A percentile compares a stretch with the other conserved stretches of the same genome.
phyloP scores from a whole-genome alignment of 2,888 invertebrate genomes.

The Apamea crenata region DNA sequence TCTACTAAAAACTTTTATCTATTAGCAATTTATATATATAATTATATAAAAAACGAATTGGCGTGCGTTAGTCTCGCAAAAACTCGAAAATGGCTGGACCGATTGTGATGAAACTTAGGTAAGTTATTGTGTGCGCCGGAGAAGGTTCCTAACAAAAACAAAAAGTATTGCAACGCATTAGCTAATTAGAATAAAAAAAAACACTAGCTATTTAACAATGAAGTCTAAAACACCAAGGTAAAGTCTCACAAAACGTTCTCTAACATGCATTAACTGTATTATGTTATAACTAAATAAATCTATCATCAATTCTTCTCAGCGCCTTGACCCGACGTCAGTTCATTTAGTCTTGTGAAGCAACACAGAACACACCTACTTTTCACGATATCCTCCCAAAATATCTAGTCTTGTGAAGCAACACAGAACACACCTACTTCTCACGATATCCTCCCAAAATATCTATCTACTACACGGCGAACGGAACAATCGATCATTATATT shows the following conservation, averaged over 20 bases:
- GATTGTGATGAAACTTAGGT: neutral
- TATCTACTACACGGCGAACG: conserved; percentile 28
- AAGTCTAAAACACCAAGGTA: neutral
- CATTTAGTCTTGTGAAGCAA: conserved; percentile 38
- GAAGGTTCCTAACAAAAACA: neutral
- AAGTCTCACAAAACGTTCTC: neutral
- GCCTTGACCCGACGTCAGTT: conserved; percentile 49
- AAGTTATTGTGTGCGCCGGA: neutral
- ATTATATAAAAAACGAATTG: neutral
- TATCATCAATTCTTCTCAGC: conserved; percentile 7
- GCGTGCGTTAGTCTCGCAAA: neutral
- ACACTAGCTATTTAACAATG: neutral
- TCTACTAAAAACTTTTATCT: neutral
- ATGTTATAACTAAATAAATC: conserved; percentile 1
- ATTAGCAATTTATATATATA: neutral
- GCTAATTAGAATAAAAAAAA: neutral
- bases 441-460: conserved; percentile 55
- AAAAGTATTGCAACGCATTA: neutral
- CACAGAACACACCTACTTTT: conserved; percentile 45
- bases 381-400: conserved; percentile 36
- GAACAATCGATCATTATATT: conserved; percentile 66
- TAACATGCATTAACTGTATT: neutral
- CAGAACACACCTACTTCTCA: conserved; percentile 44
- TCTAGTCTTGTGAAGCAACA: conserved; percentile 39
- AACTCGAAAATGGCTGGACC: neutral